Evolutionary conservation across 2,888 invertebrate species (phyloP).

Genomic region (Chloroclysta siterata): DNA sequence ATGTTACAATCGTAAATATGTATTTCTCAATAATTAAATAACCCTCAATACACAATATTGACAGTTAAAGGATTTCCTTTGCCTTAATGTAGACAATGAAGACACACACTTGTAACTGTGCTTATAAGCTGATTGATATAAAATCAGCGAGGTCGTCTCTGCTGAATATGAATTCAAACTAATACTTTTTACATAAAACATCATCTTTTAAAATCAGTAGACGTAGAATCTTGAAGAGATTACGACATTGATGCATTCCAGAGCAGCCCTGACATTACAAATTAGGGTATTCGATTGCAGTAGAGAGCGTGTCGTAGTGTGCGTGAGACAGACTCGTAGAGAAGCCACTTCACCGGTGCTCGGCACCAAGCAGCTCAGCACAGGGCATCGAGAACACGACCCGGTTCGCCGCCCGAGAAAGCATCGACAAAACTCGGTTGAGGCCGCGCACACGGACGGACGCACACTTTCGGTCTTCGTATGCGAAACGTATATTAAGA

Average conservation of each 20-base stretch:
- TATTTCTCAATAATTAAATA: background rate
- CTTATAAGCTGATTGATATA: constrained; percentile 23
- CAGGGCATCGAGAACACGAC: constrained; percentile 82
- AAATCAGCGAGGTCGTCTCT: constrained; percentile 17
- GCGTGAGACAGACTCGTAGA: constrained; percentile 56
- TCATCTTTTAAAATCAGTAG: background rate
- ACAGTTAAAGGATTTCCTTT: constrained; percentile 37
- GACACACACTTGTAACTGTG: constrained; percentile 21
- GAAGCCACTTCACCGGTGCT: constrained; percentile 45
- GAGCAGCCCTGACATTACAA: constrained; percentile 67
- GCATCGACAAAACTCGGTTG: constrained; percentile 85
- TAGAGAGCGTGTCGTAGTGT: constrained; percentile 50
- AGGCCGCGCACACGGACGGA: constrained; percentile 79
- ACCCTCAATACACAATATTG: constrained; percentile 17
- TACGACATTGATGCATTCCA: background rate
- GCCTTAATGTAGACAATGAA: constrained; percentile 28
- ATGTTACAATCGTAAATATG: background rate
- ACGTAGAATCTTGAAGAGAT: background rate
- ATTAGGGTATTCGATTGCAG: constrained; percentile 55
- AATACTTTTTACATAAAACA: background rate
- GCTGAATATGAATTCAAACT: background rate
- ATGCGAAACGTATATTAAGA: constrained; percentile 62
- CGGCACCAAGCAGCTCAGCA: constrained; percentile 60
- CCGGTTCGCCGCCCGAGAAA: constrained; percentile 83
- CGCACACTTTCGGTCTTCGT: constrained; percentile 75